Base-by-base conservation (phyloP, 2,113 vertebrate species). In the Toxotes chatareus region DNA sequence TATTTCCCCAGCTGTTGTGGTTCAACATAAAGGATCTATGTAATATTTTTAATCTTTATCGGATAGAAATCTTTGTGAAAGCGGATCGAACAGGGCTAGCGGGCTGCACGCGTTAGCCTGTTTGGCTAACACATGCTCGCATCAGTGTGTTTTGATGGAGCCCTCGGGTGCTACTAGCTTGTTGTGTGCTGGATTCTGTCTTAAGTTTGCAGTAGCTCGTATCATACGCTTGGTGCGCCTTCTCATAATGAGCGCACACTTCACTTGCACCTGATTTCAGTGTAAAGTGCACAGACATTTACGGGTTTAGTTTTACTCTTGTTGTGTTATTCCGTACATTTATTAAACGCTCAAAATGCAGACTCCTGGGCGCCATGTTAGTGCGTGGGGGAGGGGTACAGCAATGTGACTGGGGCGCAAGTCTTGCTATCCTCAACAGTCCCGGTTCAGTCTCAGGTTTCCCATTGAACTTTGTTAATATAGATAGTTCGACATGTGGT, bases 311-410 rank as follows among this genome's bases (percentile, higher is more conserved):
- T 47, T 19, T 3, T 0, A 10, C 3, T 2, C 7, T 0, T 51
- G 40, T 7, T 23, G 1, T 11, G 11, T 34, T 71, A 10, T 19
- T 34, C 6, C 21, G 46, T 63, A 32, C 76, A 34, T 78, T 67
- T 71, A 67, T 80, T 57, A 80, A 90, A 80, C 27, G 72, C 40
- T 66, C 7, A 62, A 79, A 92, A 82, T 88, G 85, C 80, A 85
- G 89, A 90, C 86, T 92, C 76, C 2, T 65, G 68, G 96, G 96
- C 97, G 97, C 97, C 97, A 98, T 97, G 96, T 98, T 98, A 95
- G 93, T 87, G 93, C 82, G 93, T 94, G 94, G 94, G 92, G 95
- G 95, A 94, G 93, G 95, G 95, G 93, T 89, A 3, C 40, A 67
- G 74, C 71, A 77, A 84, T 88, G 88, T 84, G 87, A 84, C 85